These are phyloP conservation scores for Cabera pusaria DNA, from an alignment of 2,888 invertebrate species.

Conservation along the genomic window DNA sequence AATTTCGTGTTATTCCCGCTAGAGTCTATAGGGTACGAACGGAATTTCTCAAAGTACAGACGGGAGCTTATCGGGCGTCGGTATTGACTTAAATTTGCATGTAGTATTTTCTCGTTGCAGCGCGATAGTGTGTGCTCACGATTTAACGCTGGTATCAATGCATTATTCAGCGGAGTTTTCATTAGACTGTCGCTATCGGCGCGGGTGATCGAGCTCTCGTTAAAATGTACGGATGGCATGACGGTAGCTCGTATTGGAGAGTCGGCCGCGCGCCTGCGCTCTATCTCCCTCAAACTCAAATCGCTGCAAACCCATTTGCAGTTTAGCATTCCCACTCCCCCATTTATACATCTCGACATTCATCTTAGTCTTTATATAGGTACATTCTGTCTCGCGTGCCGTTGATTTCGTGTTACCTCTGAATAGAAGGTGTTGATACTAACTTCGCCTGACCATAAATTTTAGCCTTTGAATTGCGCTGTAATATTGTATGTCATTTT, in stretches of 20 bases:
- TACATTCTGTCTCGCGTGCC: slow-evolving; percentile 18
- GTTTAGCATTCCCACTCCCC: slow-evolving; percentile 16
- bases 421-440: slow-evolving; percentile 19
- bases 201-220: slow-evolving; percentile 77
- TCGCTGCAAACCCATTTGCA: slow-evolving; percentile 24
- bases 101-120: slow-evolving; percentile 72
- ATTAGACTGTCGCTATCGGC: slow-evolving; percentile 78
- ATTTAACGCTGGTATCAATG: slow-evolving; percentile 82
- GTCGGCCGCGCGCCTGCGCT: slow-evolving; percentile 16
- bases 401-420: slow-evolving; percentile 18
- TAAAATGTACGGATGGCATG: slow-evolving; percentile 82
- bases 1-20: slow-evolving; percentile 45
- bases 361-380: slow-evolving; percentile 17
- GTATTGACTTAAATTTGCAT: slow-evolving; percentile 78
- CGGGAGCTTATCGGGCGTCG: slow-evolving; percentile 69
- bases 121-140: slow-evolving; percentile 78
- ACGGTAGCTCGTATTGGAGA: slow-evolving; percentile 70
- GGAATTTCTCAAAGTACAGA: slow-evolving; percentile 62
- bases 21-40: slow-evolving; percentile 38
- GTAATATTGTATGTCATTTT: slow-evolving; percentile 17
- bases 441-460: slow-evolving; percentile 20
- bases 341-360: slow-evolving; percentile 19
- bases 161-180: slow-evolving; percentile 82
- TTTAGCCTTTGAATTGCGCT: slow-evolving; percentile 17
- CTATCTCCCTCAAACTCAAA: slow-evolving; percentile 29